Percentiles rank a stretch among this genome's conserved stretches.
phyloP scores from a whole-genome alignment of 1,140 invertebrate species.

The Lucilia cuprina region DNA sequence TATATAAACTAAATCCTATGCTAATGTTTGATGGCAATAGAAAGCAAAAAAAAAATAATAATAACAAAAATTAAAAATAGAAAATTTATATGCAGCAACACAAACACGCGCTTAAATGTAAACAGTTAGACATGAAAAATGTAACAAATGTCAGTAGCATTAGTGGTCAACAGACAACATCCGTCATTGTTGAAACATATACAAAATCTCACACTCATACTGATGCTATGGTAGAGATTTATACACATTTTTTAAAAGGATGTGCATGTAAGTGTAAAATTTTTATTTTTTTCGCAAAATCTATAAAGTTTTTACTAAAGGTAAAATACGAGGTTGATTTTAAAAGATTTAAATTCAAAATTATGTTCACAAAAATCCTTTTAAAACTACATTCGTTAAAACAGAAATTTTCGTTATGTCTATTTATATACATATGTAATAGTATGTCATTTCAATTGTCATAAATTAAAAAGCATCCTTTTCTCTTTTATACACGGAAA shows the following conservation, averaged over 20 bases:
- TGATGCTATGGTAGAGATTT: background rate
- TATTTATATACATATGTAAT: background rate
- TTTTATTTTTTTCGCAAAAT: too few species aligned
- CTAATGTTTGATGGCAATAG: background rate
- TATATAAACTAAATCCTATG: background rate
- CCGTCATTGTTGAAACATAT: background rate
- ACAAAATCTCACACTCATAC: background rate
- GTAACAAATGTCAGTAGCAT: slow-evolving; percentile 25
- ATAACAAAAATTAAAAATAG: background rate
- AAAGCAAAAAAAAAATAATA: background rate
- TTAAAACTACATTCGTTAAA: too few species aligned
- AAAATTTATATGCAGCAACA: background rate
- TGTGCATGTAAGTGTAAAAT: too few species aligned
- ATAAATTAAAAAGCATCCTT: slow-evolving; percentile 22
- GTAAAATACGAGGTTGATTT: too few species aligned
- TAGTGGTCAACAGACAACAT: background rate
- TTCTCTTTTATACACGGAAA: background rate
- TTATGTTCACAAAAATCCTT: too few species aligned
- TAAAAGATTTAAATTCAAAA: too few species aligned
- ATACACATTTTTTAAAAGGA: background rate
- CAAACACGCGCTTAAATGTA: background rate
- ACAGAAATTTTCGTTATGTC: background rate
- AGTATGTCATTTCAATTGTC: slow-evolving; percentile 24
- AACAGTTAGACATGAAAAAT: background rate
- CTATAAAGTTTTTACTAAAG: too few species aligned